Conservation (phyloP, 2,888 invertebrate genomes). For the Rhagonycha fulva region DNA sequence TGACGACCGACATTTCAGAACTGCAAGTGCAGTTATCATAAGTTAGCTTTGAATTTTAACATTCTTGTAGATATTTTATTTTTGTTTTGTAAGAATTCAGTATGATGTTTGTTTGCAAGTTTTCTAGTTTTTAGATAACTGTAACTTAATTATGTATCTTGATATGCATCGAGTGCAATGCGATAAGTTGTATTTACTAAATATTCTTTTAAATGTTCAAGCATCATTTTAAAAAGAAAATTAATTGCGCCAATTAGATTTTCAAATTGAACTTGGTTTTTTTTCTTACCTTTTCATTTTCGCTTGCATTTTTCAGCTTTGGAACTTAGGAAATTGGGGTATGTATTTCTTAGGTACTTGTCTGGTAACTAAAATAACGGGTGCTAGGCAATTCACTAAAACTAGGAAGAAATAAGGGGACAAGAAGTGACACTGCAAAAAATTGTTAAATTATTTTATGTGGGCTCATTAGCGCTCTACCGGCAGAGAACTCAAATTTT, state of each 20-base stretch:
- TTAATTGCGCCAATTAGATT: neutral
- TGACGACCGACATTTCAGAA: constrained; percentile 52
- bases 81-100: neutral
- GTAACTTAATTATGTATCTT: neutral
- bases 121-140: neutral
- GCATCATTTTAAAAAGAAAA: neutral
- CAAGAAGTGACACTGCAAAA: no score
- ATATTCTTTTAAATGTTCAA: neutral
- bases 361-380: no score
- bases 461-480: no score
- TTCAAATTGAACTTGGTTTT: neutral
- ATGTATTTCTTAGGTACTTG: no score
- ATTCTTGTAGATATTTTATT: neutral
- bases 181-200: neutral
- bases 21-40: constrained; percentile 53
- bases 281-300: neutral
- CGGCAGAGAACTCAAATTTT: no score
- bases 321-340: no score
- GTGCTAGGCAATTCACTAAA: no score
- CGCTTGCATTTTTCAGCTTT: no score
- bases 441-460: no score
- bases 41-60: constrained; percentile 9
- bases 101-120: neutral
- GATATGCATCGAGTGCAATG: neutral
- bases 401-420: no score